phyloP scores from a whole-genome alignment of 2,113 vertebrate genomes.

The Xenopus tropicalis region UCB_Xtro_10.0 CM004445.2:79999001-79999500 shows the following conservation, averaged over 20 bases:
- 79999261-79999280: not conserved
- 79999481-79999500: too few relatives aligned
- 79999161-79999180: conserved; percentile 86
- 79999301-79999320: conserved; percentile 12
- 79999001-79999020: conserved; percentile 77
- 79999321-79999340: conserved; percentile 30
- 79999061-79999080: conserved; percentile 87
- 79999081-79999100: conserved; percentile 77
- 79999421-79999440: conserved; percentile 32
- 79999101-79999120: conserved; percentile 70
- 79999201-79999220: conserved; percentile 10
- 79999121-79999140: conserved; percentile 73
- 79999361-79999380: conserved; percentile 22
- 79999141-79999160: conserved; percentile 74
- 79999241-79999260: not conserved
- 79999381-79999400: conserved; percentile 28
- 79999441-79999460: not conserved
- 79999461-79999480: too few relatives aligned
- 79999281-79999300: not conserved
- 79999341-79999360: conserved; percentile 13
- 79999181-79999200: conserved; percentile 94
- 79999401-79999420: conserved; percentile 21
- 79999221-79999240: not conserved
- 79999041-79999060: conserved; percentile 85
- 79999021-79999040: conserved; percentile 91